Percentiles rank a stretch among this genome's conserved stretches.
phyloP scores from a whole-genome alignment of 2,888 invertebrate genomes.

The Caenorhabditis wallacei region DNA sequence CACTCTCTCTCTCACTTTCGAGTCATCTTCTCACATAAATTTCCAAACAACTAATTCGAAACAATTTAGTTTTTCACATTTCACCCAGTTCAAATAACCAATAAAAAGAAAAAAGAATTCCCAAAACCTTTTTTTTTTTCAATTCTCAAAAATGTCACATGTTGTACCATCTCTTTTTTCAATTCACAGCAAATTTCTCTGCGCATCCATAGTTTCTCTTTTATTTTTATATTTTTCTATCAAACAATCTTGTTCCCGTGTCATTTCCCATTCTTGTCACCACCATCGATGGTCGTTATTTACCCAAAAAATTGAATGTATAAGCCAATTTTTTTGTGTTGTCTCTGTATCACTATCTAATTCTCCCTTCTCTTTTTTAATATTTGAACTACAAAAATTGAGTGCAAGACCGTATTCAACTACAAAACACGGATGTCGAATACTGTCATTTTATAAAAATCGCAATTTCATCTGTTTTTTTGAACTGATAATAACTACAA shows the following conservation, averaged over 20 bases:
- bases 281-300: constrained; percentile 21
- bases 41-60: too few species aligned
- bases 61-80: too few species aligned
- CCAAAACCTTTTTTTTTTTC: not conserved
- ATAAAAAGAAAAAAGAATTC: not conserved
- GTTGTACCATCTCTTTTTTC: constrained; percentile 11
- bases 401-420: not conserved
- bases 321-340: constrained; percentile 23
- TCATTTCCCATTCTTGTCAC: constrained; percentile 57
- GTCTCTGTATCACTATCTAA: constrained; percentile 41
- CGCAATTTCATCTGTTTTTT: too few species aligned
- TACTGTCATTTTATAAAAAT: too few species aligned
- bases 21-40: not conserved
- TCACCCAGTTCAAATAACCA: not conserved
- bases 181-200: constrained; percentile 16
- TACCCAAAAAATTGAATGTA: constrained; percentile 35
- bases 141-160: constrained; percentile 27
- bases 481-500: too few species aligned
- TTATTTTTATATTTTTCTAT: constrained; percentile 14
- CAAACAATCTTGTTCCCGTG: constrained; percentile 35
- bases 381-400: not conserved
- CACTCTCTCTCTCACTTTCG: not conserved
- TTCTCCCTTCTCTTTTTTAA: constrained; percentile 25
- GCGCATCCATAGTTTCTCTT: not conserved
- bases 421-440: constrained; percentile 17